Percentiles rank a stretch among this genome's conserved stretches.
Evolutionary conservation across 2,888 invertebrate species (phyloP).

Genomic region (Cephalotes varians): DNA sequence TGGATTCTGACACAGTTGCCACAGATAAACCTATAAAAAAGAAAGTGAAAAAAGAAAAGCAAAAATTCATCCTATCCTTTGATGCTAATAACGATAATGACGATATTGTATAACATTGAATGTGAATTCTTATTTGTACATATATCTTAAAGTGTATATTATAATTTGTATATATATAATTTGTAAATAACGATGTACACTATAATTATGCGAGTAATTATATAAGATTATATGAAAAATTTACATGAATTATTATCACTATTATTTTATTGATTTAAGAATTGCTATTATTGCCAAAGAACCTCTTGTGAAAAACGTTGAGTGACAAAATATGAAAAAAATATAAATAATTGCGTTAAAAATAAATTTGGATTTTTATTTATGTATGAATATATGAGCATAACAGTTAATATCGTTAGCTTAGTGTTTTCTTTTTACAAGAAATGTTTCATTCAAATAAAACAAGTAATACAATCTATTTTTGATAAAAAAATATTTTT

Average conservation of each 20-base stretch:
- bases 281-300: background rate
- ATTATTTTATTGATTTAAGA: background rate
- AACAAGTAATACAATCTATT: background rate
- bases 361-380: background rate
- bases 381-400: background rate
- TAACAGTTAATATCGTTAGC: background rate
- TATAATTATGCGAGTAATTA: too few species aligned
- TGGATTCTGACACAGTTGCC: conserved; percentile 58
- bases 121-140: background rate
- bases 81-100: conserved; percentile 75
- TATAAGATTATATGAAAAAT: background rate
- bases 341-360: background rate
- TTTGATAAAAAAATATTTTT: background rate
- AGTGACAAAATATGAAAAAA: background rate
- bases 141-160: background rate
- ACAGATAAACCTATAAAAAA: conserved; percentile 71
- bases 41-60: conserved; percentile 75
- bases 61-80: conserved; percentile 81
- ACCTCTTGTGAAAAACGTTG: background rate
- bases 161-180: conserved; percentile 12
- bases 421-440: background rate
- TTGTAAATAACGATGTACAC: conserved; percentile 29
- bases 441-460: background rate
- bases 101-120: conserved; percentile 65
- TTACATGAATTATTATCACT: background rate